Base-by-base conservation (phyloP, 2,113 vertebrate species). In the Neoarius graeffei region DNA sequence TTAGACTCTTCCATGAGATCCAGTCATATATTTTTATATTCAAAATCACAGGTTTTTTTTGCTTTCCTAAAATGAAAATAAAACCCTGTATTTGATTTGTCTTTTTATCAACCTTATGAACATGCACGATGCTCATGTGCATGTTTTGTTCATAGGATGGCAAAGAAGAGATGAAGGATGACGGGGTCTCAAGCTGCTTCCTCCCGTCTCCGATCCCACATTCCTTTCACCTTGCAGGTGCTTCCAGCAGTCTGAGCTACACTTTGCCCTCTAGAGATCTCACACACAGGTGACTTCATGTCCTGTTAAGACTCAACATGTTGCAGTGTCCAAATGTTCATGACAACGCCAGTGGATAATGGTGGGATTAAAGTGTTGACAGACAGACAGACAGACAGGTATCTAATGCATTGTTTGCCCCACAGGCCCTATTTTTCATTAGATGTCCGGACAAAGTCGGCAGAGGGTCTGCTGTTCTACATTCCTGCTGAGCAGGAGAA, bases 401-500 rank as follows among this genome's bases (percentile, higher is more conserved):
- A 6, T 66, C 4, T 83, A 23, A 13, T 88, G 23, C 25, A 5
- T 54, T 10, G n/a, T 84, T 91, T 92, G 90, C 30, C 73, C 19
- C 80, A 7, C 90, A 99, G 98, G 93, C 95, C 95, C 0, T 94
- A 96, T 84, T 97, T 98, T 90, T 96, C 97, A 13, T 52, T 98
- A 42, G 98, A 99, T 13, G 25, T 98, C 30, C 95, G 88, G 91
- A 97, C 97, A 11, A 92, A 64, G 0, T 95, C 97, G 20, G 67
- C 95, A 30, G 93, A 95, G 87, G 98, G 98, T 56, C 93, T 98
- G 77, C 92, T 99, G 89, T 95, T 98, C 91, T 96, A 96, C 80
- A 90, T 91, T 0, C 94, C 95, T 7, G 92, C 93, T 54, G 91
- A 67, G 84, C 92, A 94, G 85, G 95, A 94, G 90, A 94, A 89